Evolutionary conservation across 2,113 vertebrate species (phyloP), one percentile per base, ranked within the genome.

Genomic region (Scatophagus argus): DNA sequence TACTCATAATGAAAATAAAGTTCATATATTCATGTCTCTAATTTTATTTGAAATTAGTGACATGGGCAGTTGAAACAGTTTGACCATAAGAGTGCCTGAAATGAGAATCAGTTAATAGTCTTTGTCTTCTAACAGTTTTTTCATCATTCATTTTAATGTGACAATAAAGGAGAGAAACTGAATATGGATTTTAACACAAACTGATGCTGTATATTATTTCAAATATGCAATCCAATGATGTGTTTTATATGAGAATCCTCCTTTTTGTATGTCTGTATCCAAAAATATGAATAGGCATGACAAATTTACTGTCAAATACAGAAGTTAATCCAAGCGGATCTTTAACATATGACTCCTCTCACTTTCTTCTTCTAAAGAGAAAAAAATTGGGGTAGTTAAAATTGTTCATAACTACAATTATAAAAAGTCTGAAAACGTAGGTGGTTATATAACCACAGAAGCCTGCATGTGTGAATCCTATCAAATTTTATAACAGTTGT

Each of bases 401-500:
- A 81, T 31, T 25, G 7, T 56, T 52, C 47, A 67, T 72, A 67
- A 76, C 58, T 46, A 72, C 12, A 73, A 46, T 19, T 60, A 68
- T 74, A 11, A 65, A 54, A 46, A 77, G 51, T 36, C 64, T 79
- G 72, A 63, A 84, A 79, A 81, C 71, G 34, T 62, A 82, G 59
- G 54, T 82, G 74, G 54, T 55, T 77, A 85, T 79, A 66, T 17
- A 76, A 25, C 79, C 10, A 71, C 71, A 87, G 73, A 83, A 85
- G 54, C 14, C 65, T 82, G 65, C 68, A 75, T 76, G 78, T 77
- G 85, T 85, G 65, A 14, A 86, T 70, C 73, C 83, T 74, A 64
- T 68, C 77, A 86, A 86, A 81, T 75, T 72, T 84, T 81, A 73
- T 32, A 83, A 88, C 75, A 51, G 73, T 60, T 58, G 59, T 49